Percentiles rank a stretch among this genome's conserved stretches.
phyloP scores from a whole-genome alignment of 1,140 invertebrate species.

The Ctenoplectra terminalis region DNA sequence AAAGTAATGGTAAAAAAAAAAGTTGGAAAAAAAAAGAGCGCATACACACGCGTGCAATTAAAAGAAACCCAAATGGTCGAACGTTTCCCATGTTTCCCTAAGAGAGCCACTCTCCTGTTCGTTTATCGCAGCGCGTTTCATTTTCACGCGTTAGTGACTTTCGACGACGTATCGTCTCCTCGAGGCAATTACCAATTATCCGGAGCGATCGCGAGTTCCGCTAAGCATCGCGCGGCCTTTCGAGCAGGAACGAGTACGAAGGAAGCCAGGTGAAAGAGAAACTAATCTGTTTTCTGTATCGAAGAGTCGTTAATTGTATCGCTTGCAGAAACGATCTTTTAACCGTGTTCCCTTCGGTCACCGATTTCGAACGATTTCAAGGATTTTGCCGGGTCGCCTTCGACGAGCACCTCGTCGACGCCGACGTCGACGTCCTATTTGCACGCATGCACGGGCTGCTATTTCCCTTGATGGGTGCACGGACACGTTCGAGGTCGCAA shows the following conservation, averaged over 20 bases:
- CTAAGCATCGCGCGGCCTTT: background rate
- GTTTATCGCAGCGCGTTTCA: background rate
- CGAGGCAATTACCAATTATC: conserved; percentile 31
- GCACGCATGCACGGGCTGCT: background rate
- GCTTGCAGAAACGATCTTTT: background rate
- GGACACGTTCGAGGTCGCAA: conserved; percentile 50
- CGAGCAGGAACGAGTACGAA: background rate
- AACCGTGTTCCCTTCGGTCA: background rate
- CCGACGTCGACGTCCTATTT: background rate
- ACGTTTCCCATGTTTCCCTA: background rate
- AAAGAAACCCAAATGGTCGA: background rate
- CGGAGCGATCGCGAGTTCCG: background rate
- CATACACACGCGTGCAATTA: background rate
- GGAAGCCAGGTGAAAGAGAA: background rate
- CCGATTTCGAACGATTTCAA: conserved; percentile 25
- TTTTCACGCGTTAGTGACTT: conserved; percentile 22
- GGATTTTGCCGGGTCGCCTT: background rate
- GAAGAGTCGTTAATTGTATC: conserved; percentile 22
- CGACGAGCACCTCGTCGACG: background rate
- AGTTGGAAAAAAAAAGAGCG: background rate
- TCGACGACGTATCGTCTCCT: conserved; percentile 1
- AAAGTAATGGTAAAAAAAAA: background rate
- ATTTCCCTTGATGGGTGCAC: conserved; percentile 32
- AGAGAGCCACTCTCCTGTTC: background rate
- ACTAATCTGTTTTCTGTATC: background rate